phyloP scores from a whole-genome alignment of 2,797 vertebrate species.

The Enteromius fasciolatus region DNA sequence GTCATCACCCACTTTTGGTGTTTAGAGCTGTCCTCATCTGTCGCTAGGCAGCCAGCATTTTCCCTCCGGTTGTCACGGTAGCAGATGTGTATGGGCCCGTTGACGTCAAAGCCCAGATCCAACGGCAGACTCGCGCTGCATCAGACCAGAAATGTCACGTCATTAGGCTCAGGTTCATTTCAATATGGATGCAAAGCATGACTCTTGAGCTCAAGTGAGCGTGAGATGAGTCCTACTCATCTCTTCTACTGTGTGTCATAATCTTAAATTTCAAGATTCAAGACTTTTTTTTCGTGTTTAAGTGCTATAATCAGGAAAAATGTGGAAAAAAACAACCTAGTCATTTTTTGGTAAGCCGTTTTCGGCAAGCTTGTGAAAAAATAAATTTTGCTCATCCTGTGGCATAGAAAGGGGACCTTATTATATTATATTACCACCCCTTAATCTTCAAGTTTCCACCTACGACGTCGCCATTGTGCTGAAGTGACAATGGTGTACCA shows the following conservation, averaged over 20 bases:
- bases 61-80: constrained; percentile 69
- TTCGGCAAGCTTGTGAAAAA: too few species aligned
- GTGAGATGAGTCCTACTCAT: too few species aligned
- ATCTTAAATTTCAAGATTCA: background rate
- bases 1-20: constrained; percentile 56
- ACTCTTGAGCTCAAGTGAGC: background rate
- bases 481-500: too few species aligned
- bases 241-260: background rate
- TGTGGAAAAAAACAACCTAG: background rate
- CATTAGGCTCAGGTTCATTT: constrained; percentile 9
- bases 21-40: constrained; percentile 63
- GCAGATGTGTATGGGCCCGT: constrained; percentile 53
- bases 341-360: too few species aligned
- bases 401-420: background rate
- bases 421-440: background rate
- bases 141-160: constrained; percentile 4
- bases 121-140: constrained; percentile 10
- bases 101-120: constrained; percentile 52
- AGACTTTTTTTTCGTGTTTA: background rate
- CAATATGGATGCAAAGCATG: constrained; percentile 16
- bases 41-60: constrained; percentile 73
- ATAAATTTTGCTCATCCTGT: too few species aligned
- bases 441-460: background rate
- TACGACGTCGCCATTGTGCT: too few species aligned
- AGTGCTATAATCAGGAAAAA: background rate